Percentiles rank a stretch among this genome's conserved stretches.
phyloP scores from a whole-genome alignment of 2,797 vertebrate species.

The Glossophaga mutica region DNA sequence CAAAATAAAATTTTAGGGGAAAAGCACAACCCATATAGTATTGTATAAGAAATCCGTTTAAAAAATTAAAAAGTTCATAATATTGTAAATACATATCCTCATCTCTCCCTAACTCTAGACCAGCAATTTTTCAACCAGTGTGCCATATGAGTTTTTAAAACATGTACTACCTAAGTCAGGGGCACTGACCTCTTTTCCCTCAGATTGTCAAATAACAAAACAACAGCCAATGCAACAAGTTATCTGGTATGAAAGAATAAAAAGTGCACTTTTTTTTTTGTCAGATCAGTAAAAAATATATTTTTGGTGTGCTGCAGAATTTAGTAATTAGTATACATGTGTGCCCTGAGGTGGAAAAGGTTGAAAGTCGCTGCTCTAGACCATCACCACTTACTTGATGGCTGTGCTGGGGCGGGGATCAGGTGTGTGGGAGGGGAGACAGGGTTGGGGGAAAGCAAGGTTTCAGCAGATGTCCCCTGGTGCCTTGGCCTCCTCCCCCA shows the following conservation, averaged over 20 bases:
- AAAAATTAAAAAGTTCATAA: neutral
- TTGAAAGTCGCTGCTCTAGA: neutral
- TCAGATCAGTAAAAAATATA: neutral
- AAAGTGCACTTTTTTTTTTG: neutral
- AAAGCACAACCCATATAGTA: neutral
- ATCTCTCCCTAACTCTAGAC: neutral
- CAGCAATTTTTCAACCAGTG: neutral
- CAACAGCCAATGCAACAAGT: neutral
- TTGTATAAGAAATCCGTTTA: neutral
- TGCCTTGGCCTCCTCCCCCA: neutral
- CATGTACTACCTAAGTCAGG: neutral
- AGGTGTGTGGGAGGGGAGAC: neutral
- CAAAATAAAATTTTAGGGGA: neutral
- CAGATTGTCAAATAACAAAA: too few species aligned
- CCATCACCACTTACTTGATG: neutral
- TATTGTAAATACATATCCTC: neutral
- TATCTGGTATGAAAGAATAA: neutral
- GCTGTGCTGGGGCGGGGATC: neutral
- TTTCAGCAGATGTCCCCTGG: neutral
- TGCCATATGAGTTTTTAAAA: neutral
- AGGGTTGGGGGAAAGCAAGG: neutral
- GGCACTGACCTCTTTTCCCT: too few species aligned
- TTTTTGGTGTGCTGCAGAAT: neutral
- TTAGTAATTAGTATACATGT: neutral
- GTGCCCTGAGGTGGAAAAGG: neutral